phyloP scores from a whole-genome alignment of 1,140 invertebrate genomes.

The Trypoxylus dichotomus region DNA sequence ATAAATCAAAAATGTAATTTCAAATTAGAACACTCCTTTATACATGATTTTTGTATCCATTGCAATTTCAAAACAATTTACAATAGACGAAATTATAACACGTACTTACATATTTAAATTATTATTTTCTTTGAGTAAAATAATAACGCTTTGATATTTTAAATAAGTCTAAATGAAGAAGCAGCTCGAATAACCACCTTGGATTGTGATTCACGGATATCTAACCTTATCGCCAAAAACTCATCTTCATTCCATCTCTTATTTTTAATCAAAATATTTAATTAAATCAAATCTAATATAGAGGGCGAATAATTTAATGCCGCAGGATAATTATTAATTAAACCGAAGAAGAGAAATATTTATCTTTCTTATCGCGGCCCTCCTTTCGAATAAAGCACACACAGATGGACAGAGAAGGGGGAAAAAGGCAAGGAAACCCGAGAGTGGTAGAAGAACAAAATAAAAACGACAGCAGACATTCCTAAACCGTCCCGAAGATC shows the following conservation, averaged over 20 bases:
- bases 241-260: neutral
- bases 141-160: too few relatives aligned
- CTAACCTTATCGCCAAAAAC: too few relatives aligned
- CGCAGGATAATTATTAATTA: neutral
- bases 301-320: neutral
- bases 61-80: too few relatives aligned
- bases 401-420: neutral
- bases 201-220: too few relatives aligned
- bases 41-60: too few relatives aligned
- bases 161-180: too few relatives aligned
- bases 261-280: conserved; percentile 4
- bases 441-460: neutral
- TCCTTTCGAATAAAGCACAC: neutral
- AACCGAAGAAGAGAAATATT: neutral
- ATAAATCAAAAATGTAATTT: too few relatives aligned
- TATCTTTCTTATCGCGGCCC: neutral
- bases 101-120: too few relatives aligned
- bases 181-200: too few relatives aligned
- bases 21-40: too few relatives aligned
- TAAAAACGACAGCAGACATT: neutral
- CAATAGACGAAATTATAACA: too few relatives aligned
- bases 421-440: neutral
- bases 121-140: too few relatives aligned
- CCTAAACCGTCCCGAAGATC: neutral
- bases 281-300: conserved; percentile 8